Percentiles rank a stretch among this genome's conserved stretches.
phyloP scores from a whole-genome alignment of 2,797 vertebrate genomes.

The Nannoperca obscura region DNA sequence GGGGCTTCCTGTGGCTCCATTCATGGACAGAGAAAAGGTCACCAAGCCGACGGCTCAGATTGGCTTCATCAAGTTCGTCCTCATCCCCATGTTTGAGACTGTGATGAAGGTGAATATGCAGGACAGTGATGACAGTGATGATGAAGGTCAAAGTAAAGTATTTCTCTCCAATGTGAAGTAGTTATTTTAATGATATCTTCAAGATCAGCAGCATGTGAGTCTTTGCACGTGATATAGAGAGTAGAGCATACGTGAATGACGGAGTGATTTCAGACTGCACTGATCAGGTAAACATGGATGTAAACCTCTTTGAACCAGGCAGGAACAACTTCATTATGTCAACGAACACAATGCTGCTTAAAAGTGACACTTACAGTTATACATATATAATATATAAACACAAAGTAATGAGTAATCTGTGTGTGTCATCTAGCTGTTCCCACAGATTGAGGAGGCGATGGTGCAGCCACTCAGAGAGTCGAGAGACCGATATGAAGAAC shows the following conservation, averaged over 20 bases:
- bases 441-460: conserved; percentile 91
- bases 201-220: no score
- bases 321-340: not conserved
- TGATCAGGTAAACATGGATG: not conserved
- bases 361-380: not conserved
- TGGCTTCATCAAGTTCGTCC: conserved; percentile 89
- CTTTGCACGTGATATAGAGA: no score
- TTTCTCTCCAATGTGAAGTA: not conserved
- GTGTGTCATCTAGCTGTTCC: conserved; percentile 87
- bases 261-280: not conserved
- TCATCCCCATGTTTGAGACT: conserved; percentile 87
- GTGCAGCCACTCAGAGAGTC: conserved; percentile 93
- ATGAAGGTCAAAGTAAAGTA: not conserved
- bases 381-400: not conserved
- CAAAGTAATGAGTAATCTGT: not conserved
- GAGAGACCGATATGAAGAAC: conserved; percentile 90
- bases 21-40: conserved; percentile 96
- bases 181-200: no score
- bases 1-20: conserved; percentile 93
- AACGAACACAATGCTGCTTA: not conserved
- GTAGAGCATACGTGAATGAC: no score
- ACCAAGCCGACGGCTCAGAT: conserved; percentile 95
- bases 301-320: no score
- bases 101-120: conserved; percentile 83
- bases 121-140: not conserved